phyloP scores from a whole-genome alignment of 2,888 invertebrate species.

The Ormyrus labotus region DNA sequence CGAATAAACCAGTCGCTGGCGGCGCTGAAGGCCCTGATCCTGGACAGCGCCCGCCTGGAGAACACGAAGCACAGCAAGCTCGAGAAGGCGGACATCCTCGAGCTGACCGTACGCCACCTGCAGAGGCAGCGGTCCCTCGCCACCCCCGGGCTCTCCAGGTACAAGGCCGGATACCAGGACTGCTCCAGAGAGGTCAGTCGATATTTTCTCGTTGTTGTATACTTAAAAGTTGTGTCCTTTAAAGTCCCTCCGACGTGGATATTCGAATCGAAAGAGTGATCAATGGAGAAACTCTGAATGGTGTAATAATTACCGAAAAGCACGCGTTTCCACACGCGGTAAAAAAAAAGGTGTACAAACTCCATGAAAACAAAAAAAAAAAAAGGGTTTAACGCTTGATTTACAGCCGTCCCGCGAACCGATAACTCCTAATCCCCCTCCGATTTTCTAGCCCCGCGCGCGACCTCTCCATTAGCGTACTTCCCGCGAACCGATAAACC shows the following conservation, averaged over 20 bases:
- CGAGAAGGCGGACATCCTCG: conserved; percentile 91
- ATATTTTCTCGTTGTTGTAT: not conserved
- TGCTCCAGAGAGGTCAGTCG: conserved; percentile 80
- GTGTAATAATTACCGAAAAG: too few species aligned
- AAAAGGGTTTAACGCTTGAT: too few species aligned
- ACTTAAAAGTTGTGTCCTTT: too few species aligned
- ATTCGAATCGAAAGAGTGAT: not conserved
- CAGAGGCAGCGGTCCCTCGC: conserved; percentile 85
- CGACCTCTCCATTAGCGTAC: too few species aligned
- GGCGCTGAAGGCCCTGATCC: conserved; percentile 83
- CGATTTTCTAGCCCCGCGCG: too few species aligned
- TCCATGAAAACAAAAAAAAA: too few species aligned
- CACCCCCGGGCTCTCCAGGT: conserved; percentile 80
- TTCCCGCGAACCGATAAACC: too few species aligned
- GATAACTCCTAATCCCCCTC: too few species aligned
- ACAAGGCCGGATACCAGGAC: conserved; percentile 82
- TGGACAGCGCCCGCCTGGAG: conserved; percentile 83
- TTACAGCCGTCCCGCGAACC: too few species aligned
- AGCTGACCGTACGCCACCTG: conserved; percentile 88
- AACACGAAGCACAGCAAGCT: conserved; percentile 87
- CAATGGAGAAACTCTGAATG: too few species aligned
- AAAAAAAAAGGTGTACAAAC: too few species aligned
- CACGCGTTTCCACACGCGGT: too few species aligned
- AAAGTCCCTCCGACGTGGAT: not conserved
- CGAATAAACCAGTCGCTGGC: conserved; percentile 86